These are phyloP conservation scores for Lydus trimaculatus DNA, from an alignment of 2,888 invertebrate species.

Conservation along the genomic window DNA sequence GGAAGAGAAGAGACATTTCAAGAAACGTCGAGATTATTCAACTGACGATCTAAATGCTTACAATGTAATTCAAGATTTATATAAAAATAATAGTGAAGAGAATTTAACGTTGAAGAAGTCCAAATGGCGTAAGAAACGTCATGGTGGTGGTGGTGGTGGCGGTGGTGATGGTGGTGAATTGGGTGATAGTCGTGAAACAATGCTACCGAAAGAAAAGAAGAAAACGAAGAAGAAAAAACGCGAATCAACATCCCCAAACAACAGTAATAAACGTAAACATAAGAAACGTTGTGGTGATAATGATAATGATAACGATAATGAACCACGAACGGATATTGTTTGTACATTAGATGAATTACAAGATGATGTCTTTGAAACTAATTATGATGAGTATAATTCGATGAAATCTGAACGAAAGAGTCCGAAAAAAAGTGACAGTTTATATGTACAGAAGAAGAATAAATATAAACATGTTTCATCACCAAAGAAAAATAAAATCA, in stretches of 20 bases:
- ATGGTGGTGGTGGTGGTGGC: conserved; percentile 24
- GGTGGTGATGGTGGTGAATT: conserved; percentile 41
- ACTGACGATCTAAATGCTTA: conserved; percentile 58
- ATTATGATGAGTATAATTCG: conserved; percentile 45
- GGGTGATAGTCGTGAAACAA: conserved; percentile 60
- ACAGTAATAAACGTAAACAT: conserved; percentile 54
- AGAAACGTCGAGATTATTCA: conserved; percentile 54
- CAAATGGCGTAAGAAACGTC: conserved; percentile 57
- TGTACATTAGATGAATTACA: conserved; percentile 59
- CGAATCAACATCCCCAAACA: conserved; percentile 46
- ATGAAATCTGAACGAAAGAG: conserved; percentile 50
- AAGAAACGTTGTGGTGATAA: conserved; percentile 42
- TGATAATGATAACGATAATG: conserved; percentile 57
- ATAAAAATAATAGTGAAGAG: conserved; percentile 51
- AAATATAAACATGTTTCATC: conserved; percentile 54
- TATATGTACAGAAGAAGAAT: conserved; percentile 59
- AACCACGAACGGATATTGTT: conserved; percentile 56
- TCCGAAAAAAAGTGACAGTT: conserved; percentile 55
- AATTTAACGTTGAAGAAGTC: conserved; percentile 56
- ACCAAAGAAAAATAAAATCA: conserved; percentile 20
- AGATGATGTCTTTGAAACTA: conserved; percentile 60
- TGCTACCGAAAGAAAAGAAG: conserved; percentile 59
- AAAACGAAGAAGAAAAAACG: conserved; percentile 59
- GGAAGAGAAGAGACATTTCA: conserved; percentile 58
- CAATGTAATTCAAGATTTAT: conserved; percentile 57